Evolutionary conservation across 2,797 vertebrate species (phyloP).

Genomic region (Lepilemur ruficaudatus): DNA sequence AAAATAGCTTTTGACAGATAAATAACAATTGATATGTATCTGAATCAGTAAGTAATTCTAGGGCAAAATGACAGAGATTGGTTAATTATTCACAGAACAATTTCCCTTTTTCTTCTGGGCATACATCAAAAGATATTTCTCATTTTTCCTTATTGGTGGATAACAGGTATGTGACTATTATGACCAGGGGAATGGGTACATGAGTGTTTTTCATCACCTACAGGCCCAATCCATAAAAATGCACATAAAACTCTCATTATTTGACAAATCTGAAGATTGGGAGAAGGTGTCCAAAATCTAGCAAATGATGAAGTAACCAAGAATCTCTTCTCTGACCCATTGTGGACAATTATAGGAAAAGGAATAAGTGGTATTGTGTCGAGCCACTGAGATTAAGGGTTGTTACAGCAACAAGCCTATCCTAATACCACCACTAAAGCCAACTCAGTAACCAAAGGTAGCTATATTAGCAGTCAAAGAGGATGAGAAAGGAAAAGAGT

Average conservation of each 20-base stretch:
- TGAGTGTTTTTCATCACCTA: not conserved
- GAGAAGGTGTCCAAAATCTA: not conserved
- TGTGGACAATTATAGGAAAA: not conserved
- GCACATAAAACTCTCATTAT: not conserved
- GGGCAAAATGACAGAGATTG: not conserved
- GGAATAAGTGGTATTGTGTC: not conserved
- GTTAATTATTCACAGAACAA: not conserved
- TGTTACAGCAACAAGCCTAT: not conserved
- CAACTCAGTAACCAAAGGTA: not conserved
- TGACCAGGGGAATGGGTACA: not conserved
- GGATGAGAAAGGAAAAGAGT: not conserved
- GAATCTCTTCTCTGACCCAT: not conserved
- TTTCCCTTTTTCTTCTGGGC: not conserved
- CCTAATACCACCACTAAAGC: not conserved
- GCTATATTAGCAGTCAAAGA: not conserved
- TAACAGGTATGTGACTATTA: not conserved
- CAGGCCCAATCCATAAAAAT: not conserved
- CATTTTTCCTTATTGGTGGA: not conserved
- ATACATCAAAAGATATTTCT: not conserved
- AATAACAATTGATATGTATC: not conserved
- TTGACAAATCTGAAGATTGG: not conserved
- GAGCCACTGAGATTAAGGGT: not conserved
- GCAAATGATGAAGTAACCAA: not conserved
- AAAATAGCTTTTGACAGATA: not conserved
- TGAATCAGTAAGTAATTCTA: not conserved